phyloP scores from a whole-genome alignment of 2,113 vertebrate genomes.

The Mohoua ochrocephala region DNA sequence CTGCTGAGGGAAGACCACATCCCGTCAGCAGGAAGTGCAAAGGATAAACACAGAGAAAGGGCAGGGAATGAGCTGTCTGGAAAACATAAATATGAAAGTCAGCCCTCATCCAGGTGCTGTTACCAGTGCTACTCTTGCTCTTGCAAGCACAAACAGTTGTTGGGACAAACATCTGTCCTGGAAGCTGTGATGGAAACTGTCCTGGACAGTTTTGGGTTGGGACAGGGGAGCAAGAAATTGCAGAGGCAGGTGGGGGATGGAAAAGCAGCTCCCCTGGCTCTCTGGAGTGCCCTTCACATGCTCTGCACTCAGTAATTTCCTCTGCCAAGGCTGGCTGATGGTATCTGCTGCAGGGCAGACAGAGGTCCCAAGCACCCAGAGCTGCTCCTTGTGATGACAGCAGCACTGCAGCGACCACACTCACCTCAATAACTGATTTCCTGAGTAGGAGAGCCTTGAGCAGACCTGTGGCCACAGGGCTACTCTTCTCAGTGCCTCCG shows the following conservation, averaged over 20 bases:
- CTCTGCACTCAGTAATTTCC: not conserved
- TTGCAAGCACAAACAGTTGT: not conserved
- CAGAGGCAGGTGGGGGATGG: not conserved
- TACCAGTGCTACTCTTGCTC: not conserved
- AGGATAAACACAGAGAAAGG: slow-evolving; percentile 35
- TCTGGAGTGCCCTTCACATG: not conserved
- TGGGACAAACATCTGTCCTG: not conserved
- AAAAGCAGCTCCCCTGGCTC: not conserved
- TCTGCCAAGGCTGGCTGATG: not conserved
- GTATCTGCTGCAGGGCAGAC: not conserved
- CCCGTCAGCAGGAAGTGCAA: slow-evolving; percentile 6
- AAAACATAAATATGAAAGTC: not conserved
- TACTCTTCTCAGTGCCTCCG: not conserved
- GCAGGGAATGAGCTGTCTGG: not conserved
- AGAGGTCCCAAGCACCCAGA: not conserved
- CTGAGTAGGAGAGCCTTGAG: not conserved
- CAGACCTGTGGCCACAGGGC: not conserved
- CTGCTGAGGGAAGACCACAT: slow-evolving; percentile 24
- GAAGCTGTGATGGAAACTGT: not conserved
- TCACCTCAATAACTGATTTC: not conserved
- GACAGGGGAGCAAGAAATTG: not conserved
- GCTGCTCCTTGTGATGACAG: not conserved
- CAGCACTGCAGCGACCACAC: not conserved
- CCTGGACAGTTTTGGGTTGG: not conserved
- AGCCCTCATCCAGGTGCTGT: not conserved